phyloP scores from a whole-genome alignment of 2,888 invertebrate genomes.

The Drepanosiphum platanoidis region DNA sequence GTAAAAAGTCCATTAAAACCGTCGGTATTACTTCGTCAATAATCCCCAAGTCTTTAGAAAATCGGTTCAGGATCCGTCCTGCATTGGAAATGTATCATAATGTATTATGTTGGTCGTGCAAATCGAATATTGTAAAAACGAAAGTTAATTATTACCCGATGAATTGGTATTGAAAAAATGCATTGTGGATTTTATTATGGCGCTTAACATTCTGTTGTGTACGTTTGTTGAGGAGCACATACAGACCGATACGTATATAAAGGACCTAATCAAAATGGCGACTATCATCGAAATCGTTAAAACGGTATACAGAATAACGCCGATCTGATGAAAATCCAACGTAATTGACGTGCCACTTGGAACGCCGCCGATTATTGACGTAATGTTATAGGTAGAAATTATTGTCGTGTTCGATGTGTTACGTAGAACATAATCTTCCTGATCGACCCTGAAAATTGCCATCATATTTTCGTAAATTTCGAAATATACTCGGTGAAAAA shows the following conservation, averaged over 20 bases:
- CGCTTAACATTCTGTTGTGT: constrained; percentile 86
- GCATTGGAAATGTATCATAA: too few species aligned
- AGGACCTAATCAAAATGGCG: constrained; percentile 73
- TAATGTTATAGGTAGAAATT: too few species aligned
- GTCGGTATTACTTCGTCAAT: constrained; percentile 73
- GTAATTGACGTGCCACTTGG: too few species aligned
- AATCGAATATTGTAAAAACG: too few species aligned
- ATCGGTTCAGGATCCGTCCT: constrained; percentile 84
- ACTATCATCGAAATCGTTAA: constrained; percentile 70
- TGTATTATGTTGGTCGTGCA: too few species aligned
- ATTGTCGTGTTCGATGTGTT: neutral
- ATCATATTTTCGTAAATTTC: too few species aligned
- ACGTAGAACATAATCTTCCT: neutral
- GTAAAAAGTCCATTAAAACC: constrained; percentile 72
- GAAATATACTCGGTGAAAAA: too few species aligned
- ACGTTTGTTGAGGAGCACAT: constrained; percentile 81
- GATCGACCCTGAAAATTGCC: neutral
- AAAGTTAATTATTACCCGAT: constrained; percentile 74
- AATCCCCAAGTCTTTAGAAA: constrained; percentile 87
- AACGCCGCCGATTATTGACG: too few species aligned
- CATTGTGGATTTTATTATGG: constrained; percentile 83
- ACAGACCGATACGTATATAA: constrained; percentile 78
- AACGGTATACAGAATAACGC: constrained; percentile 73
- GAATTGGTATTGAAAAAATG: constrained; percentile 90
- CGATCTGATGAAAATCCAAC: constrained; percentile 27